Evolutionary conservation across 2,888 invertebrate genomes (phyloP).

Genomic region (Leuctra nigra): DNA sequence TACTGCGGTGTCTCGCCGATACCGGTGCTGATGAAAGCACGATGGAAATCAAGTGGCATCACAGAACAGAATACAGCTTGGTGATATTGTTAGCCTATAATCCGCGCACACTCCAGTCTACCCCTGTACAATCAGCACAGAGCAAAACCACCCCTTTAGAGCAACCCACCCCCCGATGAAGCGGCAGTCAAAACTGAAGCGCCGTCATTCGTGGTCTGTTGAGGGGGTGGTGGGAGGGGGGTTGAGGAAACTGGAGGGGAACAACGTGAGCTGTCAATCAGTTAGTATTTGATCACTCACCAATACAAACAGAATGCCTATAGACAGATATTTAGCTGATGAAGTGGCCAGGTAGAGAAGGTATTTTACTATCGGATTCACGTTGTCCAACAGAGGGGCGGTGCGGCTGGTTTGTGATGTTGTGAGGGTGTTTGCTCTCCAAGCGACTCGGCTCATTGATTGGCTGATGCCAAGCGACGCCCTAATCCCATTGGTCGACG

Average conservation of each 20-base stretch:
- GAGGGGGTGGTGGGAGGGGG: neutral
- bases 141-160: no score
- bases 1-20: no score
- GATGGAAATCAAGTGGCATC: neutral
- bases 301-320: no score
- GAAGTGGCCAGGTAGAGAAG: no score
- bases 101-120: neutral
- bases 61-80: neutral
- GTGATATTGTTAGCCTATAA: neutral
- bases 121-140: no score
- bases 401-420: constrained; percentile 22
- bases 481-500: constrained; percentile 31
- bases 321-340: no score
- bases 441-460: no score
- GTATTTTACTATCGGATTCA: neutral
- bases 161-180: neutral
- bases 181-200: constrained; percentile 12
- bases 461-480: constrained; percentile 26
- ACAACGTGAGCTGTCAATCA: constrained; percentile 9
- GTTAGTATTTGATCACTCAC: no score
- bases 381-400: neutral
- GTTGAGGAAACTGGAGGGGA: constrained; percentile 3
- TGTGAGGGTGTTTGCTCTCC: neutral
- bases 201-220: neutral
- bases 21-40: no score